Percentiles rank a stretch among this genome's conserved stretches.
phyloP scores from a whole-genome alignment of 2,797 vertebrate genomes.

The Psittacula derbiana region DNA sequence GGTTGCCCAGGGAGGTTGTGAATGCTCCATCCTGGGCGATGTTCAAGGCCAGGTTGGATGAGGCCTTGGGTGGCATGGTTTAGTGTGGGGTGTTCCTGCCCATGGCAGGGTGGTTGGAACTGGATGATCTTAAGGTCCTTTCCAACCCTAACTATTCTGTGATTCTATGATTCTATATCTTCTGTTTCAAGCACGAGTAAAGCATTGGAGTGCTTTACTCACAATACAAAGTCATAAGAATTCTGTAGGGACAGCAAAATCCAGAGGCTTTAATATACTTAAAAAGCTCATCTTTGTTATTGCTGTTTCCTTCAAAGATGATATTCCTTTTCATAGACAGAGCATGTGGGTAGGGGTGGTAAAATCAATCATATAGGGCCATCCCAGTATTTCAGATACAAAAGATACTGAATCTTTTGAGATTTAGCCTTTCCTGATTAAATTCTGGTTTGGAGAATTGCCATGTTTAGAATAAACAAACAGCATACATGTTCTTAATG shows the following conservation, averaged over 20 bases:
- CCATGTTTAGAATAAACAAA: neutral
- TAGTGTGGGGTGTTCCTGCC: no score
- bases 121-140: no score
- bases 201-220: neutral
- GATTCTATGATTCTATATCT: no score
- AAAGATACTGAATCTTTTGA: neutral
- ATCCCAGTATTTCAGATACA: neutral
- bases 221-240: neutral
- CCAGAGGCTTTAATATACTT: neutral
- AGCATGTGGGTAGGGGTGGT: neutral
- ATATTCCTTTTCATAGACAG: neutral
- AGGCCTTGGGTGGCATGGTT: no score
- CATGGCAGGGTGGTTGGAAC: no score
- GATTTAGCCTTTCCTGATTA: neutral
- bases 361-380: neutral
- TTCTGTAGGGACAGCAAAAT: neutral
- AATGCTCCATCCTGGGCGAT: no score
- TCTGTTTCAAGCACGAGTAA: neutral
- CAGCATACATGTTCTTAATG: neutral
- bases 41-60: no score
- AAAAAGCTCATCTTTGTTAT: neutral
- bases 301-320: neutral
- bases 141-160: no score
- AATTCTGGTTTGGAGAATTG: neutral
- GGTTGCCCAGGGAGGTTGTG: no score